These are phyloP conservation scores for Bellardia pandia DNA, from an alignment of 2,888 invertebrate genomes.

Conservation along the genomic window DNA sequence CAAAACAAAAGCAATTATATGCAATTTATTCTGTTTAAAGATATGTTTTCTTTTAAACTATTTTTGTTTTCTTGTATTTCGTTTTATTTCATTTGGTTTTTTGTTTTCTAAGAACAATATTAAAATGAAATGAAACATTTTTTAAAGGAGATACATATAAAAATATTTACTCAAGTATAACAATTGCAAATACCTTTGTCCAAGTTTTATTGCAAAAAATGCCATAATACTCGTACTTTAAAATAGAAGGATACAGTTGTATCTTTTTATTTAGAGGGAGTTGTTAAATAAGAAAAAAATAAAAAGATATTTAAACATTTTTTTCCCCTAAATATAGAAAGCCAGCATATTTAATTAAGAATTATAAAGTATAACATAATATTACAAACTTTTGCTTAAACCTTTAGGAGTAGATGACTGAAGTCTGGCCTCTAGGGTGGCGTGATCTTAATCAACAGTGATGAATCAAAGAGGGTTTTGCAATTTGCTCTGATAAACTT, in stretches of 20 bases:
- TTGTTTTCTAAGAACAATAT: conserved; percentile 43
- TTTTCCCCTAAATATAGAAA: no score
- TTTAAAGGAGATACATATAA: conserved; percentile 41
- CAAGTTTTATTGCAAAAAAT: conserved; percentile 59
- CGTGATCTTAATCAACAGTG: no score
- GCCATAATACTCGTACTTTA: conserved; percentile 7
- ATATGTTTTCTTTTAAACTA: conserved; percentile 51
- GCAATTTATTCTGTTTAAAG: conserved; percentile 74
- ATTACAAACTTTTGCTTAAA: no score
- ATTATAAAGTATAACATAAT: no score
- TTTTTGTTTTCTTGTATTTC: conserved; percentile 30
- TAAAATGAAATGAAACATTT: conserved; percentile 63
- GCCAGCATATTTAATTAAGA: no score
- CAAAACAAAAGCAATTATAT: conserved; percentile 75
- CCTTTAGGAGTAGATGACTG: no score
- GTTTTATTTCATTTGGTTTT: conserved; percentile 28
- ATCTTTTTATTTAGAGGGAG: conserved; percentile 16
- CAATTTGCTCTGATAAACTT: no score
- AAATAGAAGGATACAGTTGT: not conserved
- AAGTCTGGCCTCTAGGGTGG: no score
- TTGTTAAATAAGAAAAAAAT: conserved; percentile 16
- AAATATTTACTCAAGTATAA: conserved; percentile 56
- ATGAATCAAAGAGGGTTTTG: no score
- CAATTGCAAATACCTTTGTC: conserved; percentile 62
- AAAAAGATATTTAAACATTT: no score